phyloP scores from a whole-genome alignment of 2,888 invertebrate genomes.

The Podotricha telesiphe region DNA sequence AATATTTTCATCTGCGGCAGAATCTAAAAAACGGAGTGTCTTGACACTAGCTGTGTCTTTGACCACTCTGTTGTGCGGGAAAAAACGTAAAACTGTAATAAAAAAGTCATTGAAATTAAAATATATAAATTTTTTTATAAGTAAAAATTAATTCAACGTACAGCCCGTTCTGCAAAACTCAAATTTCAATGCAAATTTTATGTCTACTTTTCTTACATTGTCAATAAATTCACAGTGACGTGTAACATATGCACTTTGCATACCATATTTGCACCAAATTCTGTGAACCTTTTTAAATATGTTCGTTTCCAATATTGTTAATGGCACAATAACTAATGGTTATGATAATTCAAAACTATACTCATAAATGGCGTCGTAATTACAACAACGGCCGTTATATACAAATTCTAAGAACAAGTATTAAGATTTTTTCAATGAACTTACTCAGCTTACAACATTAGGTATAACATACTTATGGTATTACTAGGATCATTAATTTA shows the following conservation, averaged over 20 bases:
- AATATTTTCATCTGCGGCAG: too few relatives aligned
- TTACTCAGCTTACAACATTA: conserved; percentile 2
- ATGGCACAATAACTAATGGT: neutral
- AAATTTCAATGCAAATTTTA: neutral
- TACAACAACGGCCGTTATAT: neutral
- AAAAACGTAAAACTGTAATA: too few relatives aligned
- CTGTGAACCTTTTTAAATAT: neutral
- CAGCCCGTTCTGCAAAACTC: neutral
- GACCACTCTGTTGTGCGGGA: too few relatives aligned
- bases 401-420: conserved; percentile 2
- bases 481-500: neutral
- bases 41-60: too few relatives aligned
- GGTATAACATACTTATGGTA: neutral
- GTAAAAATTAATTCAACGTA: neutral
- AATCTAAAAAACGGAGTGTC: too few relatives aligned
- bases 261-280: conserved; percentile 11
- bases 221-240: neutral
- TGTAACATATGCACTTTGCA: neutral
- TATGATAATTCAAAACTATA: neutral
- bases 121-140: too few relatives aligned
- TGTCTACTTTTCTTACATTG: neutral
- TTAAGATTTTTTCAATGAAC: neutral
- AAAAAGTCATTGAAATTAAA: too few relatives aligned
- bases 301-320: neutral
- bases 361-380: neutral